Percentiles rank a stretch among this genome's conserved stretches.
phyloP scores from a whole-genome alignment of 2,888 invertebrate genomes.

The Chymomyza procnemis region DNA sequence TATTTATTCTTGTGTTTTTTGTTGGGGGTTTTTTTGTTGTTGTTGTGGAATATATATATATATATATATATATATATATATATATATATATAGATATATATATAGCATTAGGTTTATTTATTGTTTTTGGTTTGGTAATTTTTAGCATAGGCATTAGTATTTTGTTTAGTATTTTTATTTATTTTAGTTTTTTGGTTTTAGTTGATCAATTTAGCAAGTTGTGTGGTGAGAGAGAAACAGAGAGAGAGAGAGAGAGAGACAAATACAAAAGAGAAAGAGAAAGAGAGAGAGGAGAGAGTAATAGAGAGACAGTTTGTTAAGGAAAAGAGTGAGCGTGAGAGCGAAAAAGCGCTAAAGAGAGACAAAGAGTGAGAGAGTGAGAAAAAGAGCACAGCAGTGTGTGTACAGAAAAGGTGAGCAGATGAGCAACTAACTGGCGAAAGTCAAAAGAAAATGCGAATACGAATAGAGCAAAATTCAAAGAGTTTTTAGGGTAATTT shows the following conservation, averaged over 20 bases:
- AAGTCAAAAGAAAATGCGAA: too few relatives aligned
- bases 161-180: not conserved
- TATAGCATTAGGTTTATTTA: too few relatives aligned
- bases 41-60: constrained; percentile 25
- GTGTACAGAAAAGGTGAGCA: constrained; percentile 38
- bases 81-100: too few relatives aligned
- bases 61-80: too few relatives aligned
- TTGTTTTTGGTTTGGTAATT: constrained; percentile 39
- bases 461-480: too few relatives aligned
- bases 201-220: not conserved
- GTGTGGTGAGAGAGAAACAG: constrained; percentile 29
- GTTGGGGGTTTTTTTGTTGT: constrained; percentile 24
- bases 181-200: not conserved
- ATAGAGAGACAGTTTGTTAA: constrained; percentile 45
- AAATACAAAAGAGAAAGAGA: constrained; percentile 41
- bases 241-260: constrained; percentile 11
- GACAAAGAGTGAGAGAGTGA: constrained; percentile 21
- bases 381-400: constrained; percentile 27
- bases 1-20: constrained; percentile 15
- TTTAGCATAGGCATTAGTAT: constrained; percentile 23
- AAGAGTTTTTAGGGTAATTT: too few relatives aligned
- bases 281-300: constrained; percentile 56
- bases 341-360: constrained; percentile 41
- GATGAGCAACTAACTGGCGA: too few relatives aligned
- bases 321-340: constrained; percentile 27